phyloP scores from a whole-genome alignment of 2,113 vertebrate genomes.

The Glareola pratincola region DNA sequence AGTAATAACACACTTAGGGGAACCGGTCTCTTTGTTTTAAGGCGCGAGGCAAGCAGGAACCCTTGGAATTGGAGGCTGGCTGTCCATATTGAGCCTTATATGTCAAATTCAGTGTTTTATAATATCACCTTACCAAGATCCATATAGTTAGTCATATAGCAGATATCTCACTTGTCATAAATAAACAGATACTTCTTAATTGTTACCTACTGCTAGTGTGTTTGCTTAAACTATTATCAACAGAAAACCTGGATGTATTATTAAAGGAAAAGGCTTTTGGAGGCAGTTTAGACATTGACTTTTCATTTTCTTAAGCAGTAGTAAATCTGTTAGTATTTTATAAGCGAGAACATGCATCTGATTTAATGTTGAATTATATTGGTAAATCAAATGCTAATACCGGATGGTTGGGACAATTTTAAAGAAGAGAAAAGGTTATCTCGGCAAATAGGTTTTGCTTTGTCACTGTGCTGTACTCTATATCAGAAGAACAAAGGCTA shows the following conservation, averaged over 20 bases:
- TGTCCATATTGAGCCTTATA: background rate
- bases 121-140: background rate
- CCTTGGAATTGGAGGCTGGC: background rate
- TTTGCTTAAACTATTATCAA: background rate
- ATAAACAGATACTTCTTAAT: background rate
- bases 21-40: background rate
- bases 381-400: constrained; percentile 32
- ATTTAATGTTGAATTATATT: constrained; percentile 5
- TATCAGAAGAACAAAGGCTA: constrained; percentile 85
- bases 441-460: constrained; percentile 65
- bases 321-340: constrained; percentile 18
- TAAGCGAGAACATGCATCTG: background rate
- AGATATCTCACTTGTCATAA: background rate
- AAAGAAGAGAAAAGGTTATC: background rate
- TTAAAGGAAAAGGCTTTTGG: background rate
- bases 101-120: background rate
- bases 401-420: constrained; percentile 8
- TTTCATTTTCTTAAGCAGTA: constrained; percentile 17
- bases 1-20: background rate
- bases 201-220: background rate
- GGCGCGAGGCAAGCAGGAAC: background rate
- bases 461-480: constrained; percentile 69
- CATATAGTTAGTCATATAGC: background rate
- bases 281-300: background rate
- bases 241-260: background rate